These are phyloP conservation scores for Temnothorax ravouxi DNA, from an alignment of 2,888 invertebrate species.

Conservation along the genomic window DNA sequence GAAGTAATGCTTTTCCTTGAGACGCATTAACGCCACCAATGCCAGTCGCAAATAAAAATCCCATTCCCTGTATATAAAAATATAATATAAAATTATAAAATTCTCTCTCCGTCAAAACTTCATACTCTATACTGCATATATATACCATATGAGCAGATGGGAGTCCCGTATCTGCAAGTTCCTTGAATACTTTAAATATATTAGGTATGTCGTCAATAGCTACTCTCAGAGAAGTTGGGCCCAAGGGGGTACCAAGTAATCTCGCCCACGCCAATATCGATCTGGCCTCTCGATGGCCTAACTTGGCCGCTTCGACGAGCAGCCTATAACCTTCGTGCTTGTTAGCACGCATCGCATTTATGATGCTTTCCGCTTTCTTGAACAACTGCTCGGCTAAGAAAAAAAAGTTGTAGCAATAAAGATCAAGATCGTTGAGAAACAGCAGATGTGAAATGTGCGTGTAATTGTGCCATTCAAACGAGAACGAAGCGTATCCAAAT, in stretches of 20 bases:
- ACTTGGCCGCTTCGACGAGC: constrained; percentile 92
- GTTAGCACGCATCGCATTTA: constrained; percentile 91
- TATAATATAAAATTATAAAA: neutral
- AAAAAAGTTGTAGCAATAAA: constrained; percentile 64
- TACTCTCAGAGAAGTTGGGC: constrained; percentile 73
- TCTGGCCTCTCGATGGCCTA: constrained; percentile 93
- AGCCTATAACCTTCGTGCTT: constrained; percentile 92
- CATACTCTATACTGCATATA: neutral
- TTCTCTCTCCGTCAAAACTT: neutral
- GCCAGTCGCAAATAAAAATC: constrained; percentile 95
- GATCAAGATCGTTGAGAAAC: neutral
- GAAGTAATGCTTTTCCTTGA: constrained; percentile 95
- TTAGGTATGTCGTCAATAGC: constrained; percentile 91
- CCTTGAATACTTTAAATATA: constrained; percentile 92
- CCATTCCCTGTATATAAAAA: constrained; percentile 90
- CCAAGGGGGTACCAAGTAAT: constrained; percentile 93
- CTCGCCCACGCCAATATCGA: constrained; percentile 96
- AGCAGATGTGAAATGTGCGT: neutral
- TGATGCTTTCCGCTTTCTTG: constrained; percentile 90
- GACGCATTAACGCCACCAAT: constrained; percentile 93
- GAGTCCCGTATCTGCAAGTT: constrained; percentile 92
- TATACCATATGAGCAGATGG: constrained; percentile 96
- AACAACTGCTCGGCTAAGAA: constrained; percentile 91
- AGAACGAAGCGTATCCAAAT: too few relatives aligned
- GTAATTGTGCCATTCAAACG: too few relatives aligned